Conservation (phyloP, 2,113 vertebrate species). For the Lycocorax pyrrhopterus region DNA sequence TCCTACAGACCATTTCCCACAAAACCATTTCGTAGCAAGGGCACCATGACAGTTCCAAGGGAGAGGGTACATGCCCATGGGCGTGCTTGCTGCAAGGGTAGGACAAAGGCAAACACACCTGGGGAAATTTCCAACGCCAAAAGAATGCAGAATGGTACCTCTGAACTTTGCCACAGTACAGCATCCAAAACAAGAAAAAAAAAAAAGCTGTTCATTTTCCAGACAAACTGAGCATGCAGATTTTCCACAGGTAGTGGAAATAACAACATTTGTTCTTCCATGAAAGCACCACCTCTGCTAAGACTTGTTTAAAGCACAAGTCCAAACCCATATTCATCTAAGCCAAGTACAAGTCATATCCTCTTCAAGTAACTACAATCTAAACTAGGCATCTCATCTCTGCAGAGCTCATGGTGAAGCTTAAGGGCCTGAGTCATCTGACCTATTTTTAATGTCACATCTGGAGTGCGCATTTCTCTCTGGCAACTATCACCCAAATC, state of each 20-base stretch:
- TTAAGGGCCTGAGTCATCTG: background rate
- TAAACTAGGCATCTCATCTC: background rate
- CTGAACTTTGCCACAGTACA: background rate
- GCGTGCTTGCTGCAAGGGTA: rapidly evolving
- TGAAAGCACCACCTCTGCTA: background rate
- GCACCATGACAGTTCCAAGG: background rate
- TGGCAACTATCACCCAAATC: background rate
- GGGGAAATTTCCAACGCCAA: background rate
- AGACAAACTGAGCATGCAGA: background rate
- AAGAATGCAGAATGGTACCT: background rate
- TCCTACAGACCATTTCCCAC: background rate
- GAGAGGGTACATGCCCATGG: background rate
- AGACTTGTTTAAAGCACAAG: background rate
- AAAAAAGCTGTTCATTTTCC: background rate
- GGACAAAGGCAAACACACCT: background rate
- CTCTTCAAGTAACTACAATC: background rate
- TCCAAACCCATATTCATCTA: background rate
- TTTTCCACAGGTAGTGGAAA: slow-evolving; percentile 16
- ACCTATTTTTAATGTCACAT: background rate
- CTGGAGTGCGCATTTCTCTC: background rate
- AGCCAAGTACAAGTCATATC: background rate
- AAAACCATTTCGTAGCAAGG: background rate
- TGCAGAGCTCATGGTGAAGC: background rate
- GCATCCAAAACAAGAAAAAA: background rate
- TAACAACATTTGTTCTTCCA: background rate